Base-by-base conservation (phyloP, 2,113 vertebrate genomes). In the Epinephelus fuscoguttatus region DNA sequence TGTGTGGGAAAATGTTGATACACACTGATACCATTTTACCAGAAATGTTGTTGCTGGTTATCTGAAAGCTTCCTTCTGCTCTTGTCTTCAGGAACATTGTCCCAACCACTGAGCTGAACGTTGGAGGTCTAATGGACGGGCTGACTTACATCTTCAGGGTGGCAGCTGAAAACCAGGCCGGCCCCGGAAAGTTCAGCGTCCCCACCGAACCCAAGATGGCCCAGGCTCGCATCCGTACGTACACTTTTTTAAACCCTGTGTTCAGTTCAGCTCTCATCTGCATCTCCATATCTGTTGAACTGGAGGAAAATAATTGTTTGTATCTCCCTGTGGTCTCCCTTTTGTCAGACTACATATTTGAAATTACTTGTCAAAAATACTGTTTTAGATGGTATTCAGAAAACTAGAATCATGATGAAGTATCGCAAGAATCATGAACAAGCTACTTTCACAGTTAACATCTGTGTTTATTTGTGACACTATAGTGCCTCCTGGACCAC, bases 91-190 rank as follows among this genome's bases (percentile, higher is more conserved):
- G 93, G 81, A 33, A 92, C 72, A 30, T 90, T 0, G 40, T 86
- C 19, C 1, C 85, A 68, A 84, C 95, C 47, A 94, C 97, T 50
- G 94, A 99, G 94, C 33, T 96, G 53, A 96, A 95, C 2, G 98
- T 95, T 60, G 96, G 97, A 55, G 98, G 97, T 75, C 94, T 99
- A 3, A 78, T 98, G 70, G 98, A 99, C 89, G 97, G 98, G 14
- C 88, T 98, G 79, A 99, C 97, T 3, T 99, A 99, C 30, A 96
- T 99, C 93, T 99, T 98, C 91, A 97, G 98, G 95, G 98, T 99
- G 4, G 97, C 97, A 85, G 98, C 98, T 47, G 98, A 99, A 95
- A 99, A 99, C 92, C 96, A 97, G 90, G 98, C 98, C 68, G 98
- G 98, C 25, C 96, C 96, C 70, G 98, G 98, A 81, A 99, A 98